Evolutionary conservation across 2,797 vertebrate species (phyloP), one percentile per base, ranked within the genome.

Genomic region (Thripadectes ignobilis): DNA sequence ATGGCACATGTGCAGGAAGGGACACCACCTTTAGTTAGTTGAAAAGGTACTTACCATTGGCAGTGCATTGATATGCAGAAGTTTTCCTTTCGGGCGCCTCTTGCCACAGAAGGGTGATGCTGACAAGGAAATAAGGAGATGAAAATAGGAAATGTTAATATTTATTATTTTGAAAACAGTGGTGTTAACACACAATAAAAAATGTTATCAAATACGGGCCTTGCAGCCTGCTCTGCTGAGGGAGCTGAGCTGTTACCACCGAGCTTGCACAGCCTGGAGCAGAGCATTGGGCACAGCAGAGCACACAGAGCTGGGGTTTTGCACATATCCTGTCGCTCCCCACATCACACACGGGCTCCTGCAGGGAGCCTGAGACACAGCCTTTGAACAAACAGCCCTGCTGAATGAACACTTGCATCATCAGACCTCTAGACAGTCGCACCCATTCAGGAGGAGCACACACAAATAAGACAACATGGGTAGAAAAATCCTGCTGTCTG

Each of bases 51-150:
- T 97, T 97, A 98, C 98, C 98, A 98, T 98, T 98, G 98, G 98
- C 97, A 98, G 98, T 97, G 98, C 98, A 98, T 98, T 98, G 98
- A 98, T 97, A 97, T 96, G 91, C 84, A 34, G 95, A 97, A 93
- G 95, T 95, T 95, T 96, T 97, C 95, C 97, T 97, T 84, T 95
- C 92, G 48, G 82, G 93, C 86, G 74, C 92, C 92, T 72, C 97
- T 97, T 96, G 96, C 94, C 96, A 97, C 97, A 96, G 95, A 95
- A 61, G 88, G 90, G 86, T 96, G 96, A 96, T 85, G 92, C 97
- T 98, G 86, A 81, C 88, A 90, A 57, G 49, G 24, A 92, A 63
- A 88, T 2, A 88, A 88, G 9, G 74, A 96, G 88, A 91, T 41
- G 95, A 95, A 95, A 96, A 79, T 6, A 87, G 81, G 68, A 54